A percentile compares a stretch with the other conserved stretches of the same genome.
These are phyloP conservation scores for Ceuthmochares aereus DNA, from an alignment of 2,113 vertebrate species.

Conservation along the genomic window DNA sequence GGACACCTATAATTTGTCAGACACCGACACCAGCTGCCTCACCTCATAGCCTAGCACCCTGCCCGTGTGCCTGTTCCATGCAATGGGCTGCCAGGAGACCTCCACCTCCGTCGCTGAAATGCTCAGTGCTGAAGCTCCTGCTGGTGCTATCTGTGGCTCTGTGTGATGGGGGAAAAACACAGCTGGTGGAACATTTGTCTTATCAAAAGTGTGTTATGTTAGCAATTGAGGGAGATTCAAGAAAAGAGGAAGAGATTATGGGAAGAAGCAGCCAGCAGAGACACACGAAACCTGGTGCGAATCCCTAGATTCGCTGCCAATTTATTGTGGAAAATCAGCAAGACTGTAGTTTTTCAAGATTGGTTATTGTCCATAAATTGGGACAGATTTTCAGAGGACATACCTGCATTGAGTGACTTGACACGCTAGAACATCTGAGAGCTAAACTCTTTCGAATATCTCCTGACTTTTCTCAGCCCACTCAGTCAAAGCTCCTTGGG, in stretches of 20 bases:
- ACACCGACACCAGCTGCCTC: not conserved
- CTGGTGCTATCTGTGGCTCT: slow-evolving; percentile 85
- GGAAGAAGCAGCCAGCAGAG: not conserved
- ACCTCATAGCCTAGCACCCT: slow-evolving; percentile 90
- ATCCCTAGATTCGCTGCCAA: rapidly evolving
- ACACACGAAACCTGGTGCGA: not conserved
- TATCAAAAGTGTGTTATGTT: not conserved
- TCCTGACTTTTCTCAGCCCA: not conserved
- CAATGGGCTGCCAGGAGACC: slow-evolving; percentile 86
- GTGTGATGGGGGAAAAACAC: not conserved
- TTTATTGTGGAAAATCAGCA: rapidly evolving
- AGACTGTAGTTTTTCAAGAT: not conserved
- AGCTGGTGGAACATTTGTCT: not conserved
- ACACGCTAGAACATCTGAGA: not conserved
- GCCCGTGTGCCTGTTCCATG: slow-evolving; percentile 76
- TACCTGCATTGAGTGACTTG: not conserved
- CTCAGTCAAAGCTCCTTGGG: not conserved
- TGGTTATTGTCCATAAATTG: not conserved
- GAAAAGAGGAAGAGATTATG: not conserved
- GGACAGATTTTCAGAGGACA: not conserved
- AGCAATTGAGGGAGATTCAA: not conserved
- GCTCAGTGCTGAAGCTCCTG: slow-evolving; percentile 73
- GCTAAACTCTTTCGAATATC: not conserved
- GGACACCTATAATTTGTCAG: not conserved
- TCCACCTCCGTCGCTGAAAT: slow-evolving; percentile 84